Percentiles rank a stretch among this genome's conserved stretches.
Conservation (phyloP, 2,888 invertebrate genomes). For the Netelia inedita region DNA sequence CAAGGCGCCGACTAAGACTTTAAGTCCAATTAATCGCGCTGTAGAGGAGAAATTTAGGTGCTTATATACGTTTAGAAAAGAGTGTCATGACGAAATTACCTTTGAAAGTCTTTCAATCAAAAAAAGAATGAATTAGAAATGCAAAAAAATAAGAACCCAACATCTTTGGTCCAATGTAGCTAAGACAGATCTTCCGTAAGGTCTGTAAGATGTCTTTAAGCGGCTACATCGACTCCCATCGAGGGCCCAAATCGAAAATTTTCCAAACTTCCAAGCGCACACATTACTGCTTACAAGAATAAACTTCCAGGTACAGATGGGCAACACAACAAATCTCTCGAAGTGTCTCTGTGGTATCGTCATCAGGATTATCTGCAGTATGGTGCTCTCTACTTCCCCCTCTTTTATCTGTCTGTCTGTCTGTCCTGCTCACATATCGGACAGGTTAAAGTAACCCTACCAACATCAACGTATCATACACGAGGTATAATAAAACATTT, state of each 20-base stretch:
- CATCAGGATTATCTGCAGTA: constrained; percentile 53
- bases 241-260: background rate
- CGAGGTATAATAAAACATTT: background rate
- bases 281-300: background rate
- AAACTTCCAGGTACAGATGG: background rate
- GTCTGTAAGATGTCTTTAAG: background rate
- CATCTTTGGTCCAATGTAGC: background rate
- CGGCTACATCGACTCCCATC: background rate
- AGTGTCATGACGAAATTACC: background rate
- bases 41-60: background rate
- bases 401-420: background rate
- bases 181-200: background rate
- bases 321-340: background rate
- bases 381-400: constrained; percentile 8
- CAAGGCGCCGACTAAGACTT: constrained; percentile 1
- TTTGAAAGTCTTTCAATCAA: background rate
- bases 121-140: background rate
- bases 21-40: constrained; percentile 33
- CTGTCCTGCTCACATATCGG: background rate
- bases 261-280: background rate
- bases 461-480: constrained; percentile 34
- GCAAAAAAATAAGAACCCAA: background rate
- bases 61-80: constrained; percentile 14
- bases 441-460: constrained; percentile 67
- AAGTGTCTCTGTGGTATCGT: constrained; percentile 8